Conservation (phyloP, 2,888 invertebrate species). For the Gnatocerus cornutus region DNA sequence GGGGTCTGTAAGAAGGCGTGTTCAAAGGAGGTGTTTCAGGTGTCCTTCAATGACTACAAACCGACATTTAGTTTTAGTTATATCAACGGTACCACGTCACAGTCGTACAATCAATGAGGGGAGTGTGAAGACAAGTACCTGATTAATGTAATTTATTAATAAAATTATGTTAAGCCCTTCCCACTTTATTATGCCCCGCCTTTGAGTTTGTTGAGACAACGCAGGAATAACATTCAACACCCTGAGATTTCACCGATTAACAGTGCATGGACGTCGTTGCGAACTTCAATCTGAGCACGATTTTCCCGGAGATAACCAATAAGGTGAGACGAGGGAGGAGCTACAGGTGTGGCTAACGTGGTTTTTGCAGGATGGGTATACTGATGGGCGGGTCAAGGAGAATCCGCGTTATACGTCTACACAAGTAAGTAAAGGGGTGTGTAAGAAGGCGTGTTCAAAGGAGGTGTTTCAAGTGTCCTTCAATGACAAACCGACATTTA, state of each 20-base stretch:
- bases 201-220: too few species aligned
- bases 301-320: conserved; percentile 90
- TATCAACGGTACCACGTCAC: conserved; percentile 44
- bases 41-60: conserved; percentile 55
- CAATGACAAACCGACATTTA: conserved; percentile 54
- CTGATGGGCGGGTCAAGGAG: conserved; percentile 39
- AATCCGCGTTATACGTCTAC: conserved; percentile 43
- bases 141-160: conserved; percentile 25
- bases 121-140: conserved; percentile 29
- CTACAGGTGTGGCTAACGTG: background rate
- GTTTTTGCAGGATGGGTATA: conserved; percentile 52
- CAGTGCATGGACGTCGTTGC: conserved; percentile 74
- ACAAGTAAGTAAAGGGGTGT: conserved; percentile 51
- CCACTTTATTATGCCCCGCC: too few species aligned
- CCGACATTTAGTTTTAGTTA: conserved; percentile 55
- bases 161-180: background rate
- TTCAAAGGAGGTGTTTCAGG: conserved; percentile 50
- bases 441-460: background rate
- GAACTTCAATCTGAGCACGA: conserved; percentile 87
- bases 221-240: conserved; percentile 62
- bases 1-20: conserved; percentile 2
- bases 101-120: conserved; percentile 40
- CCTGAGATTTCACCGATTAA: conserved; percentile 65
- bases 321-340: conserved; percentile 60
- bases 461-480: conserved; percentile 55